A percentile compares a stretch with the other conserved stretches of the same genome.
These are phyloP conservation scores for Thalassophryne amazonica DNA, from an alignment of 2,797 vertebrate species.

Conservation along the genomic window DNA sequence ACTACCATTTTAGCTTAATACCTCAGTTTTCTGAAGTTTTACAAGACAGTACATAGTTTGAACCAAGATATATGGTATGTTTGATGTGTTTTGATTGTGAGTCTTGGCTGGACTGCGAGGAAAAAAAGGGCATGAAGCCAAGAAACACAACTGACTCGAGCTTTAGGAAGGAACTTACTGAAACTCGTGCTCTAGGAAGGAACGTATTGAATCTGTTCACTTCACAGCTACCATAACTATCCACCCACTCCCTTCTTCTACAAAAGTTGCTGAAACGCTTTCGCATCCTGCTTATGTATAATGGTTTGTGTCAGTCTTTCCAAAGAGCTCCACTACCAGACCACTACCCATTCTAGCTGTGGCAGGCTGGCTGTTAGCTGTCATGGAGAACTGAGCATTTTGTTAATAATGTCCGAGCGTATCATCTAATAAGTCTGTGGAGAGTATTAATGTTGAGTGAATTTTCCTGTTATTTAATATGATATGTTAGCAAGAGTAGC, in stretches of 20 bases:
- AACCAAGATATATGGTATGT: constrained; percentile 38
- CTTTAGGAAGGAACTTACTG: constrained; percentile 10
- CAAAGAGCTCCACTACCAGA: neutral
- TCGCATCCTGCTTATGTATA: neutral
- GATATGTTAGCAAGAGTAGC: no score
- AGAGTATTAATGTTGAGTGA: no score
- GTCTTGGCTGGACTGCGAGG: constrained; percentile 26
- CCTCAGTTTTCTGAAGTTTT: constrained; percentile 14
- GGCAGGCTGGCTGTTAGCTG: no score
- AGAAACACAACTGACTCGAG: constrained; percentile 18
- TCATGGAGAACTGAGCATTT: no score
- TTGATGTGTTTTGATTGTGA: constrained; percentile 52
- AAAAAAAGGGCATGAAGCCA: constrained; percentile 24
- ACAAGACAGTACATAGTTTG: constrained; percentile 39
- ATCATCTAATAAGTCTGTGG: no score
- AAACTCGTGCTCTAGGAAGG: no score
- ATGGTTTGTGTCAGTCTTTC: neutral
- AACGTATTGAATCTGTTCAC: no score
- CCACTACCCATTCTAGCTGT: neutral
- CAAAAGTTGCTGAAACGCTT: neutral
- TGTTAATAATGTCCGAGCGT: no score
- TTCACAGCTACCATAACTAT: no score
- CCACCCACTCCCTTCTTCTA: no score
- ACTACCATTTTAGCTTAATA: constrained; percentile 3
- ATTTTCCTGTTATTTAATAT: no score